Evolutionary conservation across 30 jellyfish, hydroid and myxozoan genomes (phyloP).

Genomic region (Hydractinia echinata): DNA sequence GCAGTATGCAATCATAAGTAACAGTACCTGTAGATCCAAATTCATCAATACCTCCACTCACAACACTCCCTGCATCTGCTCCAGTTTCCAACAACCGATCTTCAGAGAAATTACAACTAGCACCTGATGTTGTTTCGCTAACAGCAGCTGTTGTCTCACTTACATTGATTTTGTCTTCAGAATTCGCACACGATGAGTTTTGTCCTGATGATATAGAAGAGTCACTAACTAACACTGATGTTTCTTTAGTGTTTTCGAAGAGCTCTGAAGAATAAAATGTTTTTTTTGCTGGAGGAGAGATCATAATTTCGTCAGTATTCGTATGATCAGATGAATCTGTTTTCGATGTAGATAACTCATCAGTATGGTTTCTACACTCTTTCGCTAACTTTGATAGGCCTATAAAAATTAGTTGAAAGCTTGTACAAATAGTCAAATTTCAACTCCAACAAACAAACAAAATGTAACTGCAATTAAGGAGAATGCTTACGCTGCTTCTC

Average conservation of each 20-base stretch:
- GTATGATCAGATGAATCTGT: background rate
- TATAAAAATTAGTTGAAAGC: no score
- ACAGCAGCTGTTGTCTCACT: background rate
- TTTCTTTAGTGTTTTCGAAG: background rate
- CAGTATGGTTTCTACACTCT: background rate
- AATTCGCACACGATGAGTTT: background rate
- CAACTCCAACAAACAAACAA: no score
- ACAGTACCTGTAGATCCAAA: background rate
- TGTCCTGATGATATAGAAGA: background rate
- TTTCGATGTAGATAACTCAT: background rate
- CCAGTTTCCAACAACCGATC: background rate
- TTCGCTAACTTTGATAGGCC: no score
- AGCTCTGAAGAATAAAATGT: background rate
- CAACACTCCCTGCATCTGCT: background rate
- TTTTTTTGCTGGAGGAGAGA: background rate
- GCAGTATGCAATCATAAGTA: background rate
- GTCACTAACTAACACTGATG: slow-evolving; percentile 1
- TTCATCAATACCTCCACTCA: background rate
- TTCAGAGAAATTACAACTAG: no score
- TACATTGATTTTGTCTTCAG: background rate
- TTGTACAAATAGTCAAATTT: no score
- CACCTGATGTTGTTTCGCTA: background rate
- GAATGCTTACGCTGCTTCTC: background rate
- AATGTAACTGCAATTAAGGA: background rate
- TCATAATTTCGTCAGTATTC: background rate